phyloP scores from a whole-genome alignment of 1,140 invertebrate genomes.

The Lordiphosa mommai region DNA sequence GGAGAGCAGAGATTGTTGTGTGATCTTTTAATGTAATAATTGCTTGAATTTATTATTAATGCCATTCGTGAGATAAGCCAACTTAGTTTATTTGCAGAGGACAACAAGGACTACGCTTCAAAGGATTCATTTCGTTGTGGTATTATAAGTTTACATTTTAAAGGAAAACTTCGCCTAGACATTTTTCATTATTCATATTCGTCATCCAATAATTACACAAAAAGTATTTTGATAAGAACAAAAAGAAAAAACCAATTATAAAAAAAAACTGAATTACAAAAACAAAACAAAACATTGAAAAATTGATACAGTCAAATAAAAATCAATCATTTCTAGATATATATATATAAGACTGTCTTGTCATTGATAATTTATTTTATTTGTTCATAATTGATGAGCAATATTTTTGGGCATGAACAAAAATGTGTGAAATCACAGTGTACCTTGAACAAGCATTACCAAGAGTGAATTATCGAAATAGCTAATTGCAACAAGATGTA shows the following conservation, averaged over 20 bases:
- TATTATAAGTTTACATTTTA: slow-evolving; percentile 49
- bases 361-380: background rate
- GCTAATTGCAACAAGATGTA: no score
- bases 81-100: slow-evolving; percentile 44
- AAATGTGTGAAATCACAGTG: no score
- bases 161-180: slow-evolving; percentile 3
- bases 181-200: slow-evolving; percentile 27
- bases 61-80: slow-evolving; percentile 20
- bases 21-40: slow-evolving; percentile 60
- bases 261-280: slow-evolving; percentile 26
- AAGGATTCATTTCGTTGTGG: slow-evolving; percentile 53
- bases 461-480: no score
- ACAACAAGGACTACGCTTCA: slow-evolving; percentile 58
- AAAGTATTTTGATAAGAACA: slow-evolving; percentile 68
- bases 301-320: slow-evolving; percentile 41
- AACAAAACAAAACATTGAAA: slow-evolving; percentile 11
- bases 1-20: slow-evolving; percentile 56
- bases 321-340: slow-evolving; percentile 57
- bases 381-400: no score
- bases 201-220: slow-evolving; percentile 16
- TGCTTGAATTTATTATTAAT: slow-evolving; percentile 67
- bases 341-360: background rate
- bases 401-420: no score
- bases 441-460: no score
- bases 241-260: slow-evolving; percentile 20